These are phyloP conservation scores for Connochaetes taurinus DNA, from an alignment of 2,113 vertebrate genomes.

Conservation along the genomic window DNA sequence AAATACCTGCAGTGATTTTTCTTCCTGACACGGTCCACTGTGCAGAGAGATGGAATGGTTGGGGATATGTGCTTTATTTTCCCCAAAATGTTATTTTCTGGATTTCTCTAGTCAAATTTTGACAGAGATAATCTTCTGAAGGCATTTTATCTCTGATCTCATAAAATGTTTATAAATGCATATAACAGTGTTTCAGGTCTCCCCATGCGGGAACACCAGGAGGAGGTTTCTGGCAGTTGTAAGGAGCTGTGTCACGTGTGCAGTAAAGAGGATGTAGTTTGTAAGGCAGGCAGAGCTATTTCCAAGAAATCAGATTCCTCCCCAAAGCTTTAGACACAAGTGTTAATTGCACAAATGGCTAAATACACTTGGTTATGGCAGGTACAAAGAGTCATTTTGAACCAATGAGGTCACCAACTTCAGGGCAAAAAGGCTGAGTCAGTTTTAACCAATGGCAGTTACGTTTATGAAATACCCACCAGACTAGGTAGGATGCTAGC, in stretches of 20 bases:
- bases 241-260: not conserved
- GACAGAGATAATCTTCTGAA: not conserved
- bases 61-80: not conserved
- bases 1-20: not conserved
- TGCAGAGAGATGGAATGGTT: not conserved
- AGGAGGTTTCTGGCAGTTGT: not conserved
- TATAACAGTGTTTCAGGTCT: not conserved
- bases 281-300: not conserved
- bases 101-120: not conserved
- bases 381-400: not conserved
- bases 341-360: not conserved
- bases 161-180: not conserved
- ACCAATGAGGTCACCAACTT: not conserved
- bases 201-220: not conserved
- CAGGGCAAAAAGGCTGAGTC: not conserved
- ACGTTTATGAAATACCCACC: not conserved
- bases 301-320: constrained; percentile 30
- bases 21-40: not conserved
- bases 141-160: not conserved
- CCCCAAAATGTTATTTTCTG: not conserved
- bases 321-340: constrained; percentile 5
- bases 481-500: not conserved
- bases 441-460: not conserved
- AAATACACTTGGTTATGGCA: not conserved
- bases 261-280: not conserved